Base-by-base conservation (phyloP, 2,888 invertebrate genomes). In the Drosophila neonasuta region DNA sequence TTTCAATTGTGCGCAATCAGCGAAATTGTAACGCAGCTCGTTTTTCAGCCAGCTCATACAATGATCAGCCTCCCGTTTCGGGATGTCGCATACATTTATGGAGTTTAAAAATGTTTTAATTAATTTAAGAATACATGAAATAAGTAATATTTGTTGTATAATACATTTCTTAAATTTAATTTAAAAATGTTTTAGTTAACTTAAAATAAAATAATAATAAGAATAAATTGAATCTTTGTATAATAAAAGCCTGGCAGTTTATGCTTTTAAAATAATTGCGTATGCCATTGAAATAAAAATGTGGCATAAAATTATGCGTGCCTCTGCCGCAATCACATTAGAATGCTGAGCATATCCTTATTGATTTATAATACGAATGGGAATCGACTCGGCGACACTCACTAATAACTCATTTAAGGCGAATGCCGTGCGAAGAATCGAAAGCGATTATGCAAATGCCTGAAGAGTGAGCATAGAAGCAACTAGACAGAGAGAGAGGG, bases 391-490 rank as follows among this genome's bases (percentile, higher is more conserved):
- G 60, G 83, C 86, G 75, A 79, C 80, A 79, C 77, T 78, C 73
- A 72, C 73, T 75, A 86, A 88, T 88, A 88, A 89, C 89, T 88
- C 89, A 89, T 89, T 88, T 89, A 75, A 86, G 78, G 77, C 79
- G 64, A 71, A 56, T 64, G 73, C 73, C 88, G 88, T 87, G 88
- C 77, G 70, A 65, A 71, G 87, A 81, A 88, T 89, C 75, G 70
- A 82, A 89, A 87, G 86, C 86, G 83, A 89, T 89, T 89, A 89
- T 89, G 89, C 87, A 88, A 89, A 89, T 80, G 64, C 57, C 36
- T 2, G 39, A 0, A 5, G 3, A 49, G 10, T n/a, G 9, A 44
- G 32, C 24, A 11, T 3, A 3, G 15, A 45, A 11, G 46, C 24
- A 24, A 6, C 24, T 24, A 24, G 24, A 6, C 24, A 24, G 59